Percentiles rank a stretch among this genome's conserved stretches.
Evolutionary conservation across 2,888 invertebrate species (phyloP).

Genomic region (Tholera decimalis): DNA sequence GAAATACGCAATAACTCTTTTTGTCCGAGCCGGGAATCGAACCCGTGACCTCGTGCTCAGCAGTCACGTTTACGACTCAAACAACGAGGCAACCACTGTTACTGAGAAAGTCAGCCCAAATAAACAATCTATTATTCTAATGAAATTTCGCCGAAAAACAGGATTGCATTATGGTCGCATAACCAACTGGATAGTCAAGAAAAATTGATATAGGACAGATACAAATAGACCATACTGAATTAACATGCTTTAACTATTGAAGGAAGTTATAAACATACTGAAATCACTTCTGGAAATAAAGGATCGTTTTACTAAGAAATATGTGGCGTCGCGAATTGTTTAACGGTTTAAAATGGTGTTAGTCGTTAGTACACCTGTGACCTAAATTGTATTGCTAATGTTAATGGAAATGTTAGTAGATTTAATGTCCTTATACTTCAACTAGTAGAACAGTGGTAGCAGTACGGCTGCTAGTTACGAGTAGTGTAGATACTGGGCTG

Average conservation of each 20-base stretch:
- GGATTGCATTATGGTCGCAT: neutral
- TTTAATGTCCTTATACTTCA: neutral
- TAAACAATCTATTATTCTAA: no score
- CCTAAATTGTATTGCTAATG: slow-evolving; percentile 13
- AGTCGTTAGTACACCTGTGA: slow-evolving; percentile 25
- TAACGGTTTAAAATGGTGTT: slow-evolving; percentile 31
- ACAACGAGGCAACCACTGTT: no score
- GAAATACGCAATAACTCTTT: no score
- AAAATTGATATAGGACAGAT: slow-evolving; percentile 35
- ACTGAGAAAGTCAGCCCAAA: no score
- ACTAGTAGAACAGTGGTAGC: neutral
- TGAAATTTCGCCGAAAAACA: no score
- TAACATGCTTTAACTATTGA: slow-evolving; percentile 27
- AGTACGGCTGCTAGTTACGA: no score
- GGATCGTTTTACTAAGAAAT: slow-evolving; percentile 27
- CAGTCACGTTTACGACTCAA: no score
- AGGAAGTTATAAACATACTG: slow-evolving; percentile 52
- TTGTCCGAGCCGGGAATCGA: no score
- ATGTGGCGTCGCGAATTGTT: slow-evolving; percentile 34
- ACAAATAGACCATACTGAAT: slow-evolving; percentile 34
- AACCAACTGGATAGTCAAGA: neutral
- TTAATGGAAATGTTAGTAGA: neutral
- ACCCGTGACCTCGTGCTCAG: no score
- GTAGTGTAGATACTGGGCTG: no score
- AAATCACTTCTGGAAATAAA: slow-evolving; percentile 46